phyloP scores from a whole-genome alignment of 2,113 vertebrate genomes.

The Saccopteryx leptura region DNA sequence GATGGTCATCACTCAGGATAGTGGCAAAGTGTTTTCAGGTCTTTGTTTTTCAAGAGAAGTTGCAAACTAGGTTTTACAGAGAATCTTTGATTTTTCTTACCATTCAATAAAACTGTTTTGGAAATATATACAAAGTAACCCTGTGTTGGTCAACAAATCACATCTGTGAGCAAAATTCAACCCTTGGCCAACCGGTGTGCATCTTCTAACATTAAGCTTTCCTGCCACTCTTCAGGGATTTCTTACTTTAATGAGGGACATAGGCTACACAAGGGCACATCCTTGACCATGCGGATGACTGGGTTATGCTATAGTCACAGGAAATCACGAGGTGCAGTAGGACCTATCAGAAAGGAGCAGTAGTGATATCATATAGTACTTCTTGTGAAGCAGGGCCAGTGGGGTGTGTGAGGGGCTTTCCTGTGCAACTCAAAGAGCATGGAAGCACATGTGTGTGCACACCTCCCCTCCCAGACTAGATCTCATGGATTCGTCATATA shows the following conservation, averaged over 20 bases:
- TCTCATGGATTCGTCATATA: neutral
- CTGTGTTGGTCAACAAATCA: neutral
- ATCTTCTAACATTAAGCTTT: neutral
- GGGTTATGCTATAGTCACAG: neutral
- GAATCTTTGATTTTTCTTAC: neutral
- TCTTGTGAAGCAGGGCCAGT: neutral
- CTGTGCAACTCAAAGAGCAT: neutral
- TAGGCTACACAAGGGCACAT: neutral
- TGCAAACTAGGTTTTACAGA: neutral
- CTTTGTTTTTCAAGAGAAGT: neutral
- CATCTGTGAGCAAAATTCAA: neutral
- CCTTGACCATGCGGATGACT: neutral
- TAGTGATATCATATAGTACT: neutral
- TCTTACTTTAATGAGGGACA: neutral
- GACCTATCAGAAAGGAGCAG: neutral
- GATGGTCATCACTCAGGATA: neutral
- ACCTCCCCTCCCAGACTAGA: neutral
- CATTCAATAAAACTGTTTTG: neutral
- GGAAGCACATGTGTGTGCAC: neutral
- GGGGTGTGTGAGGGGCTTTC: neutral
- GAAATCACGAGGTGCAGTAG: neutral
- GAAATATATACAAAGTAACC: slow-evolving; percentile 3
- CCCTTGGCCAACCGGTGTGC: neutral
- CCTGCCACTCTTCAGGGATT: neutral
- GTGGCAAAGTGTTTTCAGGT: neutral